Percentiles rank a stretch among this genome's conserved stretches.
Evolutionary conservation across 2,113 vertebrate genomes (phyloP).

Genomic region (Pampusana beccarii): DNA sequence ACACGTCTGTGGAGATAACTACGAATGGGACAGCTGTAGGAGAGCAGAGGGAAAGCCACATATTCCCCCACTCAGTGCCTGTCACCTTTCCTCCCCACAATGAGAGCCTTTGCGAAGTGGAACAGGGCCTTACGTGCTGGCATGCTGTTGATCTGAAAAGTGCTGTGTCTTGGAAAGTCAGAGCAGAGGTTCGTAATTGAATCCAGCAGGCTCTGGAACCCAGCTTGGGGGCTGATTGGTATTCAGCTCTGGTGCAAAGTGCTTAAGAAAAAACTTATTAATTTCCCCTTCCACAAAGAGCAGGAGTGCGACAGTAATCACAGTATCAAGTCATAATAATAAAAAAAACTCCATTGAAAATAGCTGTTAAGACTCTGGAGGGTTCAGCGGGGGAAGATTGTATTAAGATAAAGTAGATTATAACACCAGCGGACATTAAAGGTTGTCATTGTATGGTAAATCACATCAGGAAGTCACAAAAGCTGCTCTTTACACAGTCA

Average conservation of each 20-base stretch:
- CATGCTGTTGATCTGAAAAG: neutral
- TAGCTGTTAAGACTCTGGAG: constrained; percentile 68
- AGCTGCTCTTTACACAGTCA: constrained; percentile 18
- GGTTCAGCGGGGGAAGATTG: constrained; percentile 73
- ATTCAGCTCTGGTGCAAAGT: constrained; percentile 47
- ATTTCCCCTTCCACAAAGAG: constrained; percentile 74
- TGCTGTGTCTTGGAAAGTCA: neutral
- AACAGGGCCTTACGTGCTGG: neutral
- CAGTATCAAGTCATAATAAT: constrained; percentile 71
- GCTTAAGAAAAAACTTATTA: constrained; percentile 77
- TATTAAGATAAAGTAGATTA: constrained; percentile 80
- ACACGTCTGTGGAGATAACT: neutral
- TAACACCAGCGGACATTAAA: constrained; percentile 57
- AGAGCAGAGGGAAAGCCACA: neutral
- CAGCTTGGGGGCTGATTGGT: constrained; percentile 34
- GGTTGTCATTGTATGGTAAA: constrained; percentile 68
- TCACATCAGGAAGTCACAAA: constrained; percentile 59
- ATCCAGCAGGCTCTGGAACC: neutral
- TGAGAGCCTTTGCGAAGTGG: neutral
- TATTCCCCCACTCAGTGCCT: neutral
- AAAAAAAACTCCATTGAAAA: constrained; percentile 66
- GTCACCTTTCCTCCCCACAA: neutral
- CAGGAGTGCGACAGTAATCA: constrained; percentile 70
- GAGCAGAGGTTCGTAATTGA: constrained; percentile 33
- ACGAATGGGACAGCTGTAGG: neutral